Conservation (phyloP, 2,888 invertebrate species). For the Amaurobius ferox region DNA sequence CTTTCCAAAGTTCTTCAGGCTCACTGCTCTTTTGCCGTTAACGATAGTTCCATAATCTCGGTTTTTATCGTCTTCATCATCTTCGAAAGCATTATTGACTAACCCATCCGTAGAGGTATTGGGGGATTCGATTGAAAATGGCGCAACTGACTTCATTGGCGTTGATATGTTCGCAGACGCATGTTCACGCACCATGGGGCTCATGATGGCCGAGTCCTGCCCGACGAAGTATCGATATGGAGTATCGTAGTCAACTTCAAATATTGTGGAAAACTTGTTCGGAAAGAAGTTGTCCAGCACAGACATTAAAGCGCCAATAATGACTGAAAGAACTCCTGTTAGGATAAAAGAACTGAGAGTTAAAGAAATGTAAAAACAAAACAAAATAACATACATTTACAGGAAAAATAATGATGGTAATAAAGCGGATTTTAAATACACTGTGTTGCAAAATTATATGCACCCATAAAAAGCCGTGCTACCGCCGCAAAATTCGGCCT, state of each 20-base stretch:
- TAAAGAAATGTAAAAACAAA: too few species aligned
- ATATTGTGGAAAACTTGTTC: constrained; percentile 92
- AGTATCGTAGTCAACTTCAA: constrained; percentile 95
- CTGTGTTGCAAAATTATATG: too few species aligned
- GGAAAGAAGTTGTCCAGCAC: constrained; percentile 91
- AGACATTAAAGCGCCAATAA: constrained; percentile 88
- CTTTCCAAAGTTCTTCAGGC: constrained; percentile 73
- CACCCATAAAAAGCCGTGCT: too few species aligned
- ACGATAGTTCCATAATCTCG: constrained; percentile 72
- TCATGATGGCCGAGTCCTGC: constrained; percentile 47
- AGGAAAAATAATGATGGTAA: too few species aligned
- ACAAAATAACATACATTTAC: too few species aligned
- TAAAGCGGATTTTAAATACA: too few species aligned
- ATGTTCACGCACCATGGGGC: constrained; percentile 35
- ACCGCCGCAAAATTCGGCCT: too few species aligned
- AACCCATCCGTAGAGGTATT: constrained; percentile 33
- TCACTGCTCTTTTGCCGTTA: constrained; percentile 74
- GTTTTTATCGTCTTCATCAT: constrained; percentile 40
- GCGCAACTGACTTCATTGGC: not conserved
- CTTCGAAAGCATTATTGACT: constrained; percentile 55
- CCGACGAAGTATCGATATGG: constrained; percentile 82
- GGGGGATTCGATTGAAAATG: not conserved
- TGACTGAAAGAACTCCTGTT: constrained; percentile 86
- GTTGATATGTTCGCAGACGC: constrained; percentile 9
- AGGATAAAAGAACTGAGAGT: not conserved